Percentiles rank a stretch among this genome's conserved stretches.
Conservation (phyloP, 2,113 vertebrate species). For the Melanostigma gelatinosum region DNA sequence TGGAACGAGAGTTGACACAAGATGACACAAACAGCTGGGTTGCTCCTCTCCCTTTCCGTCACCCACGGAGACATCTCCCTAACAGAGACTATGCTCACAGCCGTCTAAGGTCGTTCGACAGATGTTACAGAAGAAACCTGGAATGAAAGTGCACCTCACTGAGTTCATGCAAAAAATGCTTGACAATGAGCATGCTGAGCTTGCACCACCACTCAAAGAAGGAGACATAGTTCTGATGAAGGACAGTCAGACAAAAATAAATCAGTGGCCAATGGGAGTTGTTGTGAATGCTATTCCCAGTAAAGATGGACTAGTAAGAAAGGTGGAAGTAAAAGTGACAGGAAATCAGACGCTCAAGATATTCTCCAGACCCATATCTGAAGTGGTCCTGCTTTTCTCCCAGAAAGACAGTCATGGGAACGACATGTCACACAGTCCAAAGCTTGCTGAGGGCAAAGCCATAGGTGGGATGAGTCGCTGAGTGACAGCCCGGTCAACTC, state of each 20-base stretch:
- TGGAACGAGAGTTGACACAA: no score
- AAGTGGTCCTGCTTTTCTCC: neutral
- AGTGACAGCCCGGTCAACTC: no score
- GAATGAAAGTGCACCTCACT: neutral
- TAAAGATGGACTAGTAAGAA: neutral
- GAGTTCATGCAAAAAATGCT: neutral
- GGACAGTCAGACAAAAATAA: conserved; percentile 1
- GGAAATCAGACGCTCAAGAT: neutral
- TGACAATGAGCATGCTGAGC: neutral
- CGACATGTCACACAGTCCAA: neutral
- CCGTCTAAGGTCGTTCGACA: neutral
- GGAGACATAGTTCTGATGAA: neutral
- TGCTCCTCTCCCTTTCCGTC: neutral
- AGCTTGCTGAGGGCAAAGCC: no score
- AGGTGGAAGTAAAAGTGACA: neutral
- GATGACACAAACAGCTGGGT: neutral
- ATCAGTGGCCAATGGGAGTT: neutral
- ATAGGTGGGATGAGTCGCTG: no score
- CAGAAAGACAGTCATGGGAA: neutral
- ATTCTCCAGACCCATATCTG: neutral
- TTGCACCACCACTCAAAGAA: neutral
- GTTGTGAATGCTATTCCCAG: neutral
- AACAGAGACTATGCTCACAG: neutral
- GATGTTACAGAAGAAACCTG: neutral
- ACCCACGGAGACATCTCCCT: neutral